Conservation (phyloP, 2,888 invertebrate species). For the Cantharis lateralis region DNA sequence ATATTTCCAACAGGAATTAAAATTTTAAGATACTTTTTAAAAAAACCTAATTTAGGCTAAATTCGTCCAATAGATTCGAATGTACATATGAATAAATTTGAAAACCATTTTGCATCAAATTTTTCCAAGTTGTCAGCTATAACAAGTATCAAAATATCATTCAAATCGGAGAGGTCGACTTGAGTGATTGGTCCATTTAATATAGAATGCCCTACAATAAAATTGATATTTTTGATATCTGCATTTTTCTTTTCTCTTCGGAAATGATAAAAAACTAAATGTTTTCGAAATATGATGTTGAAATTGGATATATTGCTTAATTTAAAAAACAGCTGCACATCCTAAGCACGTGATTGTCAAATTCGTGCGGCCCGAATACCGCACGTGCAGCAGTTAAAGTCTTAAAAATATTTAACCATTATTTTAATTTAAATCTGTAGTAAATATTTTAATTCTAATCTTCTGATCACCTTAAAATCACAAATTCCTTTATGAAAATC, state of each 20-base stretch:
- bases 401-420: too few species aligned
- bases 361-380: too few species aligned
- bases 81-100: not conserved
- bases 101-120: not conserved
- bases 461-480: too few species aligned
- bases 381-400: too few species aligned
- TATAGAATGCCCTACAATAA: not conserved
- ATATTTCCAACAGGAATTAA: too few species aligned
- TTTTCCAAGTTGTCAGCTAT: not conserved
- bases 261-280: not conserved
- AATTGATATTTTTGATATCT: not conserved
- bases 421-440: too few species aligned
- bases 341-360: too few species aligned
- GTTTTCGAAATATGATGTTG: not conserved
- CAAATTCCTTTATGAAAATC: too few species aligned
- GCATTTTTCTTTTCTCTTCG: not conserved
- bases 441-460: too few species aligned
- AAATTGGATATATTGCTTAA: not conserved
- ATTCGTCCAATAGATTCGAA: not conserved
- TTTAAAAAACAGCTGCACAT: not conserved
- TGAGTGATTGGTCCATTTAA: not conserved
- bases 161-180: not conserved
- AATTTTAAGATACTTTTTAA: not conserved
- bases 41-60: not conserved
- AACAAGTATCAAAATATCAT: not conserved